A percentile compares a stretch with the other conserved stretches of the same genome.
phyloP scores from a whole-genome alignment of 1,140 invertebrate genomes.

The Hestina assimilis region DNA sequence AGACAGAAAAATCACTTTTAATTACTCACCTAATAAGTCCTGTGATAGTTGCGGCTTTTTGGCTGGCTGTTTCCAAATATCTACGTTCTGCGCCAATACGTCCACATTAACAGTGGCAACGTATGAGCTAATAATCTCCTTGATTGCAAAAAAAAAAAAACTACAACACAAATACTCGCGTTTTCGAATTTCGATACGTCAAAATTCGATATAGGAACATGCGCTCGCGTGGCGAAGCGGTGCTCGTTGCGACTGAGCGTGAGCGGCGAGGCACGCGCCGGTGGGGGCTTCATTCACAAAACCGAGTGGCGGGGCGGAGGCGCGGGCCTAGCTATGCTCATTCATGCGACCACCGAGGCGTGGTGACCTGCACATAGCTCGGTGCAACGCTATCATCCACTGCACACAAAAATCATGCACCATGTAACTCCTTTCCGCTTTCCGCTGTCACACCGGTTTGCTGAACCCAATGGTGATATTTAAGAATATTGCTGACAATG shows the following conservation, averaged over 20 bases:
- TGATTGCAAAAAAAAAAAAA: background rate
- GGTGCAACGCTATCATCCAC: conserved; percentile 8
- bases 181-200: conserved; percentile 61
- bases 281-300: conserved; percentile 73
- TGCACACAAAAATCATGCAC: conserved; percentile 19
- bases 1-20: conserved; percentile 51
- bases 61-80: too few relatives aligned
- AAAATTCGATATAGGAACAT: conserved; percentile 43
- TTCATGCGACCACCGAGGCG: conserved; percentile 58
- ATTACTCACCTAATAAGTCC: conserved; percentile 60
- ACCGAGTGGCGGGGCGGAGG: conserved; percentile 56
- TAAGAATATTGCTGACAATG: conserved; percentile 26
- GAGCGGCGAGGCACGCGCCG: conserved; percentile 65
- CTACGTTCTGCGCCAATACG: too few relatives aligned
- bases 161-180: conserved; percentile 48
- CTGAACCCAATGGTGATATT: conserved; percentile 30
- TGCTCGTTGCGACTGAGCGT: conserved; percentile 66
- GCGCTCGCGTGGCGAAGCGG: conserved; percentile 59
- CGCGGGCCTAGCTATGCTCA: conserved; percentile 44
- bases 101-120: background rate
- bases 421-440: conserved; percentile 21
- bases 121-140: background rate
- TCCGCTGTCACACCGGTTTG: conserved; percentile 31
- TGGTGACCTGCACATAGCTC: conserved; percentile 42
- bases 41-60: conserved; percentile 2